Evolutionary conservation across 2,797 vertebrate species (phyloP).

Genomic region (Chelidonichthys spinosus): DNA sequence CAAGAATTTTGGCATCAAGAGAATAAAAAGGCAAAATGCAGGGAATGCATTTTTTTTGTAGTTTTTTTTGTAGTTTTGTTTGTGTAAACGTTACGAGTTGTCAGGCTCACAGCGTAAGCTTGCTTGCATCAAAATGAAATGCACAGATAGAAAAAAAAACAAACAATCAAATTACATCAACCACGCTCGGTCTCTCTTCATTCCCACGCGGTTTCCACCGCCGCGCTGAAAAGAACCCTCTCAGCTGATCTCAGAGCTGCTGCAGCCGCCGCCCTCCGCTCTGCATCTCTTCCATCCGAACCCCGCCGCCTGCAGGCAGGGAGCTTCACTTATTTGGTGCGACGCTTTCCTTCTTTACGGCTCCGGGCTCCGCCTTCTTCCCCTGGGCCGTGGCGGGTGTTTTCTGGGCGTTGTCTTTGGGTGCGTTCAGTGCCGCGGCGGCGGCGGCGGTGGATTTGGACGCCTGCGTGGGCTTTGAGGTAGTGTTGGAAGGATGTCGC

Average conservation of each 20-base stretch:
- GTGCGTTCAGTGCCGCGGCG: conserved; percentile 42
- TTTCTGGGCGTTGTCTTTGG: conserved; percentile 76
- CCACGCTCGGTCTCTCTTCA: conserved; percentile 61
- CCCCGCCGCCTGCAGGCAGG: not conserved
- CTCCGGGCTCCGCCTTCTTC: conserved; percentile 67
- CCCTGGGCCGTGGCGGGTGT: conserved; percentile 38
- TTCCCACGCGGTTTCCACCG: conserved; percentile 33
- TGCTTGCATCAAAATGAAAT: conserved; percentile 71
- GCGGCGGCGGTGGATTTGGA: conserved; percentile 64
- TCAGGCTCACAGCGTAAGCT: conserved; percentile 56
- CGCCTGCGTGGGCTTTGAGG: conserved; percentile 76
- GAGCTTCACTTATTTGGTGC: conserved; percentile 73
- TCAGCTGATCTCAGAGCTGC: conserved; percentile 40
- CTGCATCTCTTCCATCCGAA: conserved; percentile 30
- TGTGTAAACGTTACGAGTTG: conserved; percentile 86
- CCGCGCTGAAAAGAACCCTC: conserved; percentile 22
- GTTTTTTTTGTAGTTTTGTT: conserved; percentile 1
- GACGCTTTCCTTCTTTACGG: conserved; percentile 71
- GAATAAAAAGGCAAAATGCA: conserved; percentile 80
- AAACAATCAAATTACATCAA: conserved; percentile 63
- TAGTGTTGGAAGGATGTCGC: conserved; percentile 81
- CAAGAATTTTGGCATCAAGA: conserved; percentile 86
- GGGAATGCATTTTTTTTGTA: conserved; percentile 85
- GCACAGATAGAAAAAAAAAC: conserved; percentile 69
- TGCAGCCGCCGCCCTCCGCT: conserved; percentile 14